Percentiles rank a stretch among this genome's conserved stretches.
phyloP scores from a whole-genome alignment of 2,888 invertebrate species.

The Trissolcus brochymenae region DNA sequence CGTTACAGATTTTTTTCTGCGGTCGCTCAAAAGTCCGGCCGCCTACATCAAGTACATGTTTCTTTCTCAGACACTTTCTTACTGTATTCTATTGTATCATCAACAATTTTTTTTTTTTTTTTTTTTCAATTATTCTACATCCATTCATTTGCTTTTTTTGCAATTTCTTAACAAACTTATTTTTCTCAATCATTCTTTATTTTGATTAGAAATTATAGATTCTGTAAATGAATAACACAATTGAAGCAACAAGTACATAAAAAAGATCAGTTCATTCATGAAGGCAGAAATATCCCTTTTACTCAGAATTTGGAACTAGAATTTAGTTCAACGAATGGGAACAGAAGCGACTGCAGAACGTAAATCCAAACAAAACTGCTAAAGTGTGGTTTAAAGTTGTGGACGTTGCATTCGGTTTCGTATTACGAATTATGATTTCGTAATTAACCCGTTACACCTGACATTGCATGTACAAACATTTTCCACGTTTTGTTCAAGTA shows the following conservation, averaged over 20 bases:
- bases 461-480: slow-evolving; percentile 55
- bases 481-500: slow-evolving; percentile 52
- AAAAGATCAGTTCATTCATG: no score
- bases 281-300: no score
- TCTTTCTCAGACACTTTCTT: slow-evolving; percentile 42
- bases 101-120: not conserved
- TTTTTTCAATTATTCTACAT: not conserved
- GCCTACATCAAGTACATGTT: slow-evolving; percentile 36
- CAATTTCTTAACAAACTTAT: no score
- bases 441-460: slow-evolving; percentile 58
- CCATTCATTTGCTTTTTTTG: no score
- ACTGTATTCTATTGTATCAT: slow-evolving; percentile 33
- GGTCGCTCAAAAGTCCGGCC: slow-evolving; percentile 62
- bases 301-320: no score
- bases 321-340: no score
- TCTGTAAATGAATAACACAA: no score
- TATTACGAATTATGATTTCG: slow-evolving; percentile 46
- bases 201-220: no score
- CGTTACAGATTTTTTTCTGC: slow-evolving; percentile 59
- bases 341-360: no score
- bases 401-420: slow-evolving; percentile 38
- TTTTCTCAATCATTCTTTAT: no score
- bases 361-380: slow-evolving; percentile 21
- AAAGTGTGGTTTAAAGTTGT: slow-evolving; percentile 32
- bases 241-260: no score